These are phyloP conservation scores for Lepidochitona cinerea DNA, from an alignment of 2,888 invertebrate species.

Conservation along the genomic window DNA sequence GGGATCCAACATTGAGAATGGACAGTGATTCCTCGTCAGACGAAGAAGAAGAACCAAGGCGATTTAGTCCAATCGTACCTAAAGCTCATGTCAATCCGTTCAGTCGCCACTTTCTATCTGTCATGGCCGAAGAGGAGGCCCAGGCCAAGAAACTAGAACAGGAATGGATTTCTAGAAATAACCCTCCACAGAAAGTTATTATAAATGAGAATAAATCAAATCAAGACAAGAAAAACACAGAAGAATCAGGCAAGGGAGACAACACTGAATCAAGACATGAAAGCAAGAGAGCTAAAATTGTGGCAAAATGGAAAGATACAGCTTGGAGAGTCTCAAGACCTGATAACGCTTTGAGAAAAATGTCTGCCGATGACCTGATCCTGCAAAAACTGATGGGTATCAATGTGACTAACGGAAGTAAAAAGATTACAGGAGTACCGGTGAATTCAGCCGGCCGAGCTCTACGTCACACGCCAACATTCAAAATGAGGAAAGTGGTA, in stretches of 20 bases:
- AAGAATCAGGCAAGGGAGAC: conserved; percentile 15
- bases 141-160: not conserved
- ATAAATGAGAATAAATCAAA: not conserved
- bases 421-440: conserved; percentile 39
- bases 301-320: not conserved
- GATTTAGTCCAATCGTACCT: not conserved
- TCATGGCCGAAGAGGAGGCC: conserved; percentile 10
- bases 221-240: not conserved
- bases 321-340: not conserved
- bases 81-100: not conserved
- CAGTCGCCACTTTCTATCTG: conserved; percentile 6
- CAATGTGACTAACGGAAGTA: conserved; percentile 38
- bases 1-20: not conserved
- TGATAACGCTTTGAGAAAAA: not conserved
- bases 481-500: conserved; percentile 63
- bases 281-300: not conserved
- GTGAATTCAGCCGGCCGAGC: conserved; percentile 56
- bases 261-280: conserved; percentile 13
- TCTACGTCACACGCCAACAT: conserved; percentile 62
- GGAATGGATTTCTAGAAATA: not conserved
- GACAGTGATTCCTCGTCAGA: not conserved
- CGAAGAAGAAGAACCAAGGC: not conserved
- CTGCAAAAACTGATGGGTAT: conserved; percentile 55
- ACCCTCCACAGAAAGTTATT: not conserved
- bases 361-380: conserved; percentile 49